A percentile compares a stretch with the other conserved stretches of the same genome.
These are phyloP conservation scores for Cheilosia urbana DNA, from an alignment of 2,888 invertebrate genomes.

Conservation along the genomic window DNA sequence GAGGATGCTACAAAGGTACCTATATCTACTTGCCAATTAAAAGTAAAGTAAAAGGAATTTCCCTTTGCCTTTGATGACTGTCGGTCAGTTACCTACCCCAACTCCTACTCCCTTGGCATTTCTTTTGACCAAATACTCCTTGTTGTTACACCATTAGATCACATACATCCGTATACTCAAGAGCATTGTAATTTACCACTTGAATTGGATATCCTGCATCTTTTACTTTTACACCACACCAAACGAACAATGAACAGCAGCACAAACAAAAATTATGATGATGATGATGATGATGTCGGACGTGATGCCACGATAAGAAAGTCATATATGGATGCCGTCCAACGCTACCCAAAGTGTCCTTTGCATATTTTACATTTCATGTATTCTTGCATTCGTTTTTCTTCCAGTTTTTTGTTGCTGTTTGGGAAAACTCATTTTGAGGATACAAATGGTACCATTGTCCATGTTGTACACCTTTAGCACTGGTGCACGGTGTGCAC, in stretches of 20 bases:
- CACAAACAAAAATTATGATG: not conserved
- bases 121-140: too few species aligned
- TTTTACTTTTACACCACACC: not conserved
- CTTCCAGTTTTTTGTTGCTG: not conserved
- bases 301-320: slow-evolving; percentile 54
- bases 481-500: slow-evolving; percentile 9
- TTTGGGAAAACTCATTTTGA: slow-evolving; percentile 51
- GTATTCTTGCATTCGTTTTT: slow-evolving; percentile 25
- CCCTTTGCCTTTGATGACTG: too few species aligned
- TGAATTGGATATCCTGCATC: not conserved
- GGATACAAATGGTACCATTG: slow-evolving; percentile 62
- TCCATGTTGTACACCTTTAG: slow-evolving; percentile 56
- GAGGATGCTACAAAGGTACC: too few species aligned
- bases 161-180: not conserved
- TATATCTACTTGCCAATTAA: too few species aligned
- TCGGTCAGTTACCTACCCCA: too few species aligned
- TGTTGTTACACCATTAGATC: too few species aligned
- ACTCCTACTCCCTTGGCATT: too few species aligned
- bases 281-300: slow-evolving; percentile 55
- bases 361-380: slow-evolving; percentile 30
- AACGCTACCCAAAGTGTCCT: slow-evolving; percentile 16
- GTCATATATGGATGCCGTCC: slow-evolving; percentile 9
- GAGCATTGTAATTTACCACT: slow-evolving; percentile 22
- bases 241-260: not conserved
- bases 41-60: too few species aligned